Evolutionary conservation across 2,888 invertebrate genomes (phyloP).

Genomic region (Tetranychus piercei): DNA sequence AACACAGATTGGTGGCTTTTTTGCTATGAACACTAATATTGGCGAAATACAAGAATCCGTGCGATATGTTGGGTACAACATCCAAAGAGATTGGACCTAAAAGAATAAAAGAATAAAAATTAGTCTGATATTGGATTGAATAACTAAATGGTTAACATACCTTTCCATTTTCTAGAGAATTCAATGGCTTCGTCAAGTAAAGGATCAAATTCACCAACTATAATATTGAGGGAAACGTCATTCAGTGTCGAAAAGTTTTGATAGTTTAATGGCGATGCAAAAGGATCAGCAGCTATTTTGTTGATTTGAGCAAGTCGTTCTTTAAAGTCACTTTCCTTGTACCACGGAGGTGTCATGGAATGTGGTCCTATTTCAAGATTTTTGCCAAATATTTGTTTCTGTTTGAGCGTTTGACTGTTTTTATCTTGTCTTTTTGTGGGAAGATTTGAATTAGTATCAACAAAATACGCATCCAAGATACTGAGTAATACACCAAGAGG

Average conservation of each 20-base stretch:
- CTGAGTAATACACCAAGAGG: conserved; percentile 83
- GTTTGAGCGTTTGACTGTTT: neutral
- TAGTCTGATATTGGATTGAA: neutral
- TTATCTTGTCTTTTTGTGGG: neutral
- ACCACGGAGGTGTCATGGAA: conserved; percentile 7
- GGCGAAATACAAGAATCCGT: conserved; percentile 9
- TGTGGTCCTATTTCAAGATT: neutral
- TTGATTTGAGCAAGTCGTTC: neutral
- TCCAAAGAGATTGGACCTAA: conserved; percentile 1
- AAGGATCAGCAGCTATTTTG: neutral
- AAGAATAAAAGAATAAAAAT: neutral
- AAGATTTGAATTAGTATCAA: neutral
- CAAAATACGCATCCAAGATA: conserved; percentile 46
- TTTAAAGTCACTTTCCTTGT: neutral
- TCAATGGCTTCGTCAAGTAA: conserved; percentile 10
- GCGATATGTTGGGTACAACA: neutral
- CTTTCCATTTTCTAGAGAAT: conserved; percentile 9
- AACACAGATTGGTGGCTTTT: neutral
- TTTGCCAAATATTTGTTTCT: neutral
- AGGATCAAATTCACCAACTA: conserved; percentile 8
- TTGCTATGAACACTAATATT: neutral
- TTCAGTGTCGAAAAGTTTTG: neutral
- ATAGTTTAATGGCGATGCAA: conserved; percentile 8
- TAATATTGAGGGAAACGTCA: neutral
- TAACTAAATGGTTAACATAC: neutral